These are phyloP conservation scores for Steinernema feltiae DNA, from an alignment of 1,140 invertebrate genomes.

Conservation along the genomic window DNA sequence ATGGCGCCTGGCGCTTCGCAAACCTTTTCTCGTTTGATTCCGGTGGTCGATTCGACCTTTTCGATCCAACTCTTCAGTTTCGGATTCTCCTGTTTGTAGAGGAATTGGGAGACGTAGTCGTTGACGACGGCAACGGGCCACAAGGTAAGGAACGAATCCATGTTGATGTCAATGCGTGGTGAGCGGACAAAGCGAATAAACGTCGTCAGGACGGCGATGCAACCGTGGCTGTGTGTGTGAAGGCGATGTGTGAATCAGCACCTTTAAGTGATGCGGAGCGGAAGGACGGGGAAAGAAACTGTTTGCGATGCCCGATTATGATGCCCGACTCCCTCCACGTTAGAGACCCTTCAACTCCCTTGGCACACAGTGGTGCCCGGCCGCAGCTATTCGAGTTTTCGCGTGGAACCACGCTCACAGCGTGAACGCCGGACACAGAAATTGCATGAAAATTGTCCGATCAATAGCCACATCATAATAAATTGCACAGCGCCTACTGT, in stretches of 20 bases:
- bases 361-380: too few species aligned
- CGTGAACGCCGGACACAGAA: too few species aligned
- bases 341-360: neutral
- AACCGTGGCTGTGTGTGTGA: neutral
- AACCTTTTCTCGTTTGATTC: constrained; percentile 25
- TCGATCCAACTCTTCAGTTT: constrained; percentile 13
- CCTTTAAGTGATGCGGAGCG: neutral
- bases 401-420: too few species aligned
- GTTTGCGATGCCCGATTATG: neutral
- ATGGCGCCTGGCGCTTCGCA: neutral
- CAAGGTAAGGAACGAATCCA: neutral
- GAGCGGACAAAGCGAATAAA: neutral
- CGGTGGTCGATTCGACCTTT: constrained; percentile 18
- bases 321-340: neutral
- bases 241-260: neutral
- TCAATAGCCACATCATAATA: too few species aligned
- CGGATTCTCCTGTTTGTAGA: constrained; percentile 8
- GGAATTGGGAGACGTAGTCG: neutral
- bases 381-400: too few species aligned
- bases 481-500: too few species aligned
- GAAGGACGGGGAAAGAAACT: neutral
- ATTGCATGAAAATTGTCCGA: too few species aligned
- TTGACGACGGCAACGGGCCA: neutral
- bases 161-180: neutral
- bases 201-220: neutral